Evolutionary conservation across 2,113 vertebrate genomes (phyloP), one percentile per base, ranked within the genome.

Genomic region (Trichomycterus rosablanca): DNA sequence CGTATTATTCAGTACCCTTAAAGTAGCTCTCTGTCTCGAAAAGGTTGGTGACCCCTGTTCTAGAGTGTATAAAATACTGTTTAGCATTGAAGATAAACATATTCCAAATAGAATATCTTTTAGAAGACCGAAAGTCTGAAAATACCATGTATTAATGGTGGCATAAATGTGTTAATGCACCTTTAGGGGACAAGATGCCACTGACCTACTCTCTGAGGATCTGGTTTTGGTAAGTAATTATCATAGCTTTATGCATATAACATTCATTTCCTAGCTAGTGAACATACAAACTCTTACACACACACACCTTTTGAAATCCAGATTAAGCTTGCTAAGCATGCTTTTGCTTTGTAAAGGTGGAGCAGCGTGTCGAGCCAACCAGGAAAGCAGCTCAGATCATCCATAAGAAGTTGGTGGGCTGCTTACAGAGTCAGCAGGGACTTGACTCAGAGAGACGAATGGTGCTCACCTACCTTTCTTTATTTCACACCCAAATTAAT

Each of bases 321-420:
- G n/a, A n/a, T n/a, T n/a, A n/a, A n/a, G 10, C 37, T 24, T 48
- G 20, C 22, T 60, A 24, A 60, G 11, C 62, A 51, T 32, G 1
- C 15, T n/a, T 1, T 64, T 3, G 39, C 62, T 67, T 50, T 45
- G 37, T 61, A 1, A 74, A 99, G 96, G 92, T 94, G 44, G 96
- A 97, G 78, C 93, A 95, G 80, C 87, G 93, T 63, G 83, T 99
- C 19, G 96, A 99, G 52, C 94, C 94, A 0, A 88, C 93, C 70
- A 93, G 87, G 69, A 83, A 88, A 67, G 92, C 93, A 0, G 90
- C 93, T 14, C 94, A 94, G 80, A 89, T 85, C 1, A 89, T 97
- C 20, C 82, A 93, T 68, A 97, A 97, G 80, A 91, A 92, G 68
- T 88, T 99, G 66, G 80, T 81, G 64, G 85, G 84, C 52, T 98